A percentile compares a stretch with the other conserved stretches of the same genome.
Evolutionary conservation across 2,797 vertebrate species (phyloP).

Genomic region (Hyperoplus lanceolatus): DNA sequence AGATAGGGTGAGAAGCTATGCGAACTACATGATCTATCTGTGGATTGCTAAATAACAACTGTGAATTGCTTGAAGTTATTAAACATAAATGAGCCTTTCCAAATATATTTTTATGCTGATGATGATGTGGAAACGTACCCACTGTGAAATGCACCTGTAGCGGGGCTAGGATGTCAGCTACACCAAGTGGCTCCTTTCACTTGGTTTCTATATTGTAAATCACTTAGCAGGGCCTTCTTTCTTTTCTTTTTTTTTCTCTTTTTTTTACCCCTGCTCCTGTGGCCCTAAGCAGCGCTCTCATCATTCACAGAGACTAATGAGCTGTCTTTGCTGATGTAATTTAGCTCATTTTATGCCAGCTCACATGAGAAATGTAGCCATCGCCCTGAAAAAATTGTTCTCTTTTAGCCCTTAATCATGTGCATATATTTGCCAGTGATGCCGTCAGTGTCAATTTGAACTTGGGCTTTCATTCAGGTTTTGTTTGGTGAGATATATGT

Average conservation of each 20-base stretch:
- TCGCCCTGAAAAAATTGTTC: slow-evolving; percentile 44
- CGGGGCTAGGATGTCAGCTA: slow-evolving; percentile 11
- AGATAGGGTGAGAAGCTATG: not conserved
- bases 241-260: slow-evolving; percentile 7
- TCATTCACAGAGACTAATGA: slow-evolving; percentile 76
- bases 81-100: slow-evolving; percentile 2
- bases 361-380: slow-evolving; percentile 63
- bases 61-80: not conserved
- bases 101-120: not conserved
- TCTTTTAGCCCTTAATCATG: slow-evolving; percentile 58
- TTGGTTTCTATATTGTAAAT: slow-evolving; percentile 44
- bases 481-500: slow-evolving; percentile 23
- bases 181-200: slow-evolving; percentile 2
- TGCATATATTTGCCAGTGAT: slow-evolving; percentile 49
- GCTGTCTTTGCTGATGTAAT: slow-evolving; percentile 73
- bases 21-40: not conserved
- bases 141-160: slow-evolving; percentile 20
- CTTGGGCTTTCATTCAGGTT: slow-evolving; percentile 27
- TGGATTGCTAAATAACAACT: not conserved
- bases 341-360: slow-evolving; percentile 65
- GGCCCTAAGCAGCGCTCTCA: slow-evolving; percentile 58
- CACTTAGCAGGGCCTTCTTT: slow-evolving; percentile 39
- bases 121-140: slow-evolving; percentile 7
- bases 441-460: slow-evolving; percentile 34
- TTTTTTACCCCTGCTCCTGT: not conserved